Evolutionary conservation across 2,113 vertebrate species (phyloP).

Genomic region (Phyllopteryx taeniolatus): DNA sequence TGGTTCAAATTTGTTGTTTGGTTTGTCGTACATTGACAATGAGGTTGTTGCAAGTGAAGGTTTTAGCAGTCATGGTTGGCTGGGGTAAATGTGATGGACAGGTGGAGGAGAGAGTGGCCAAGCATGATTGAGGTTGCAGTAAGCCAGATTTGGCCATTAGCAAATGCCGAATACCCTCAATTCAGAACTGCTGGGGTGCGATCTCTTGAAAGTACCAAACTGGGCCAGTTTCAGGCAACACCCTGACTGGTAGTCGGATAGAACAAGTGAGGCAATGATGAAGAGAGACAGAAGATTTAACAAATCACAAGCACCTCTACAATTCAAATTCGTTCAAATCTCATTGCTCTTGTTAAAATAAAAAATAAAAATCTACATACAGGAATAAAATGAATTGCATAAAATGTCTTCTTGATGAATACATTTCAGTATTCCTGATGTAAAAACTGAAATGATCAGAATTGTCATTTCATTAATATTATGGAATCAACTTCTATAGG

Average conservation of each 20-base stretch:
- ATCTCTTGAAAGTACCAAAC: constrained; percentile 53
- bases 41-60: constrained; percentile 31
- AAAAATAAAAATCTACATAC: neutral
- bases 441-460: neutral
- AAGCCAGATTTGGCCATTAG: constrained; percentile 48
- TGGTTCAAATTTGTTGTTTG: constrained; percentile 52
- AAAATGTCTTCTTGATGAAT: constrained; percentile 2
- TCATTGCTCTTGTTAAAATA: neutral
- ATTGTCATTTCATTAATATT: neutral
- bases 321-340: neutral
- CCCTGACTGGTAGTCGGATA: constrained; percentile 28
- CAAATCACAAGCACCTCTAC: neutral
- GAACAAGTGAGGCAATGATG: constrained; percentile 12
- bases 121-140: constrained; percentile 19
- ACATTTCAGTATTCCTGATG: neutral
- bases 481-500: neutral
- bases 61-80: constrained; percentile 26
- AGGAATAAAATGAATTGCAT: neutral
- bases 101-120: constrained; percentile 17
- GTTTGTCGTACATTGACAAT: constrained; percentile 33
- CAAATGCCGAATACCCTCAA: constrained; percentile 51
- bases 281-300: constrained; percentile 6
- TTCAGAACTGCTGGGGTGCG: constrained; percentile 57
- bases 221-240: constrained; percentile 25
- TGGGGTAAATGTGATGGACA: constrained; percentile 42